Percentiles rank a stretch among this genome's conserved stretches.
These are phyloP conservation scores for Zosterops hypoxanthus DNA, from an alignment of 2,113 vertebrate genomes.

Conservation along the genomic window DNA sequence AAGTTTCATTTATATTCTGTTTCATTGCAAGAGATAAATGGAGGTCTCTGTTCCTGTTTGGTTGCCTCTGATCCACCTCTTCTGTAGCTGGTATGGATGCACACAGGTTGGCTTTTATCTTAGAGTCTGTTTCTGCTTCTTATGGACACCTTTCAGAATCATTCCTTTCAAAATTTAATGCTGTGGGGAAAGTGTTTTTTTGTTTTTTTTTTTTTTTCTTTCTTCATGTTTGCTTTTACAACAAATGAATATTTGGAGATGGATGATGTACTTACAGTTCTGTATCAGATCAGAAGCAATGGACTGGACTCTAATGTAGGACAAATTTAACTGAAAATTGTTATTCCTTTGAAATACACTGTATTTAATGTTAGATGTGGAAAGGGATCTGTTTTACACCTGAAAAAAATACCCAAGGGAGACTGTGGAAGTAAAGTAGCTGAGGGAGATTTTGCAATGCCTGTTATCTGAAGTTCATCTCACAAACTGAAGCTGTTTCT, in stretches of 20 bases:
- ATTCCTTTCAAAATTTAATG: conserved; percentile 22
- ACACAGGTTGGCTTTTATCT: not conserved
- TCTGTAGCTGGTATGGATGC: not conserved
- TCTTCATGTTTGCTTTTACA: not conserved
- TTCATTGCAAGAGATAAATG: conserved; percentile 24
- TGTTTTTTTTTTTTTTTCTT: not conserved
- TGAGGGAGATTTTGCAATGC: not conserved
- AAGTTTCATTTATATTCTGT: conserved; percentile 7
- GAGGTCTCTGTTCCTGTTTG: not conserved
- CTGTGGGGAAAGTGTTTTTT: not conserved
- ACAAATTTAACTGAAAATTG: not conserved
- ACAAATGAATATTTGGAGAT: not conserved
- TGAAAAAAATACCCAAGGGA: not conserved
- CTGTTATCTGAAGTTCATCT: not conserved
- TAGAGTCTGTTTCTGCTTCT: conserved; percentile 15
- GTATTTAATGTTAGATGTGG: not conserved
- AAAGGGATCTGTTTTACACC: not conserved
- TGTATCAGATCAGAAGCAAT: not conserved
- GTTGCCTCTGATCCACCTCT: conserved; percentile 15
- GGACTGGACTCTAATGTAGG: not conserved
- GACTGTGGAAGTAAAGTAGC: not conserved
- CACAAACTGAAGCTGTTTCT: not conserved
- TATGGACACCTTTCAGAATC: not conserved
- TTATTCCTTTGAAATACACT: not conserved
- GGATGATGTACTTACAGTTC: not conserved